Evolutionary conservation across 2,797 vertebrate genomes (phyloP), one percentile per base, ranked within the genome.

Genomic region (Galaxias olidus): DNA sequence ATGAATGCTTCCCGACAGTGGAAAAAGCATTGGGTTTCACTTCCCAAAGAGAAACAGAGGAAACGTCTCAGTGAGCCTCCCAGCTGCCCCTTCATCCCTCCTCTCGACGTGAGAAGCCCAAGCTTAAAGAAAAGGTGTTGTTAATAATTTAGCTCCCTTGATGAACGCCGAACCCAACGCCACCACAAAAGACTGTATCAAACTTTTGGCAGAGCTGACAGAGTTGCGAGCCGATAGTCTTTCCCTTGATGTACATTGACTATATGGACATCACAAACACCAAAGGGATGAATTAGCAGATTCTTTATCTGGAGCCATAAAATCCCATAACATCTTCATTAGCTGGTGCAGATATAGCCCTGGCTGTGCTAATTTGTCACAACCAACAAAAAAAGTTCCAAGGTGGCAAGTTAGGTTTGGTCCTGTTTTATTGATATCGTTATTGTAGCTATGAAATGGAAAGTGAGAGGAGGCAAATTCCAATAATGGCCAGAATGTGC

Each of bases 261-360:
- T 92, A 93, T 93, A 93, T 92, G 92, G 92, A 88, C 89, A 79
- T 84, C 80, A 91, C 92, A 90, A 93, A 92, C 90, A 92, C 90
- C 88, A 86, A 63, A 81, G 85, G 88, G 89, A 90, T 90, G 89
- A 90, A 81, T 90, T 86, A 89, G 89, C 87, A 84, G 82, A 88
- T 89, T 89, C 86, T 91, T 92, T 90, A 92, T 90, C 91, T 70
- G 72, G 77, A 87, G 90, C 90, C 90, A 90, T 91, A 82, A 92
- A 92, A 91, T 91, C 89, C 90, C 84, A 91, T 83, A 71, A 90
- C 90, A 90, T 88, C 90, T 90, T 91, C 90, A 91, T 93, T 91
- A 92, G 89, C 87, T 75, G 75, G 78, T 84, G 85, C 81, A 81
- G 82, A 84, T 86, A 82, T 86, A 78, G 82, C 74, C 85, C 87